Conservation (phyloP, 2,888 invertebrate genomes). For the Thera obeliscata region DNA sequence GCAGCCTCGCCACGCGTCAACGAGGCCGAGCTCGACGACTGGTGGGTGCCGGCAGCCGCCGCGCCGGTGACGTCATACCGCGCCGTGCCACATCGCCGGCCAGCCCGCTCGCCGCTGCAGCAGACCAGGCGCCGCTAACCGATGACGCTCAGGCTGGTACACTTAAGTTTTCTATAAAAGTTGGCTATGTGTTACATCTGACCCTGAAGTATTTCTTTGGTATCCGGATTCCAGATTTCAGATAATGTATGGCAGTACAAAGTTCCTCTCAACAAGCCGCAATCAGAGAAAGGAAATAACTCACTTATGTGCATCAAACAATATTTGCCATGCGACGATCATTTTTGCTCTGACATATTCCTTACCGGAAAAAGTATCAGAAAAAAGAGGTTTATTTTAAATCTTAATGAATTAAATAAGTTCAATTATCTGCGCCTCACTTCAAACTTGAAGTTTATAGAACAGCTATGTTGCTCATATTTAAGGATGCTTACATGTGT, state of each 20-base stretch:
- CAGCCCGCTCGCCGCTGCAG: slow-evolving; percentile 1
- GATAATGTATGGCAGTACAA: neutral
- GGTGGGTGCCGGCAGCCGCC: neutral
- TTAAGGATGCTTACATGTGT: neutral
- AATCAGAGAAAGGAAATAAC: neutral
- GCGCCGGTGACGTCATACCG: neutral
- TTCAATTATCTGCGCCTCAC: neutral
- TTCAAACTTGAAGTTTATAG: slow-evolving; percentile 2
- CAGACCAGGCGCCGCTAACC: neutral
- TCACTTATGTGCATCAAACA: neutral
- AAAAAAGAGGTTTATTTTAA: neutral
- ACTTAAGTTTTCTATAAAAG: neutral
- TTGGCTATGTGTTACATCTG: neutral
- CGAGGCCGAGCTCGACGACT: slow-evolving; percentile 1
- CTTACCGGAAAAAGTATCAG: neutral
- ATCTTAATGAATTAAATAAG: slow-evolving; percentile 1
- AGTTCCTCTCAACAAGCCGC: neutral
- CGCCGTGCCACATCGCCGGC: neutral
- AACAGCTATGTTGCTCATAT: neutral
- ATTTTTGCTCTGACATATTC: neutral
- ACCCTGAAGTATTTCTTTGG: slow-evolving; percentile 1
- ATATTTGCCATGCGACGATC: neutral
- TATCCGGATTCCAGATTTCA: neutral
- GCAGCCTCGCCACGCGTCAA: slow-evolving; percentile 1
- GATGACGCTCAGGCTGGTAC: neutral